phyloP scores from a whole-genome alignment of 2,797 vertebrate genomes.

The Lindbergichthys nudifrons region DNA sequence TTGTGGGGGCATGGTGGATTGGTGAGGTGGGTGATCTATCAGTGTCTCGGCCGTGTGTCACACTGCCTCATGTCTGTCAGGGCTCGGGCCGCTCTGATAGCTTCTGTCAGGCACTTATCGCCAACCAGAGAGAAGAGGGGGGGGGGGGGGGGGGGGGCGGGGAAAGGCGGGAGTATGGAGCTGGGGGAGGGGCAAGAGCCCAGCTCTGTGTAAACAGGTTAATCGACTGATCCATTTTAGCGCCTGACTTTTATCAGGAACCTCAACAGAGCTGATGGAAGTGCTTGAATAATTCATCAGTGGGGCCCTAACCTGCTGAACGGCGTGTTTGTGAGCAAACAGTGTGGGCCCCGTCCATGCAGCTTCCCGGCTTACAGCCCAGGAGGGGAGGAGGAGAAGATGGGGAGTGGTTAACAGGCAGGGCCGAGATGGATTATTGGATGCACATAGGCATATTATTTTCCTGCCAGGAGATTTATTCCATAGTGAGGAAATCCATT shows the following conservation, averaged over 20 bases:
- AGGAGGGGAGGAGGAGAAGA: constrained; percentile 57
- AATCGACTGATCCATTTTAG: constrained; percentile 95
- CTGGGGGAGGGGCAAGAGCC: constrained; percentile 75
- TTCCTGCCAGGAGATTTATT: constrained; percentile 82
- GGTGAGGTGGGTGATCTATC: constrained; percentile 79
- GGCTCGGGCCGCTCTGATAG: constrained; percentile 77
- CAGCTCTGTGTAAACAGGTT: constrained; percentile 92
- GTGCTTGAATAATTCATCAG: constrained; percentile 93
- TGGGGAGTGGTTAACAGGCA: constrained; percentile 80
- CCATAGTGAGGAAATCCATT: constrained; percentile 78
- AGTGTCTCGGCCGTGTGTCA: constrained; percentile 77
- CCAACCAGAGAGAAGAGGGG: constrained; percentile 62
- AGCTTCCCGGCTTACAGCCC: constrained; percentile 58
- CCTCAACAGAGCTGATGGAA: constrained; percentile 90
- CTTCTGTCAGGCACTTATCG: constrained; percentile 88
- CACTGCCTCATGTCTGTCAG: constrained; percentile 83
- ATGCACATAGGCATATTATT: constrained; percentile 82
- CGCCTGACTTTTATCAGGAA: constrained; percentile 93
- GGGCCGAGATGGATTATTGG: constrained; percentile 81
- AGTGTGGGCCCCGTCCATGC: constrained; percentile 71
- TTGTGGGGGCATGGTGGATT: constrained; percentile 60
- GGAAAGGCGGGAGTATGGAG: constrained; percentile 54
- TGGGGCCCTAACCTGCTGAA: constrained; percentile 89
- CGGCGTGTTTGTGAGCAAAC: constrained; percentile 85
- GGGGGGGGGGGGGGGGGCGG: constrained; percentile 53